These are phyloP conservation scores for Triplophysa bombifrons DNA, from an alignment of 2,797 vertebrate species.

Conservation along the genomic window DNA sequence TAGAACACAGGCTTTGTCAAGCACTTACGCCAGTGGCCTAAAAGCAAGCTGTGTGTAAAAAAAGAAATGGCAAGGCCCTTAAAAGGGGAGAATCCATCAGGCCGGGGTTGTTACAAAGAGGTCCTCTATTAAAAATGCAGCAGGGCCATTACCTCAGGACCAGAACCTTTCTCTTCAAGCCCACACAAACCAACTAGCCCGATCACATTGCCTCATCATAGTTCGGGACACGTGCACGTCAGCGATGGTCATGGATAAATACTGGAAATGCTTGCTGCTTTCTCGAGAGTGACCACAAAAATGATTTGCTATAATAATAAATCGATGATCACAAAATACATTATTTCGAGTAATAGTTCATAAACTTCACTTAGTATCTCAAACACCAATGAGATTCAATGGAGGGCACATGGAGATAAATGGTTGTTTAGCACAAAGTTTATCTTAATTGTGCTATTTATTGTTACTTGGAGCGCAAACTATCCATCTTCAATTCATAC, in stretches of 20 bases:
- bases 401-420: too few species aligned
- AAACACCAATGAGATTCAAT: too few species aligned
- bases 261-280: neutral
- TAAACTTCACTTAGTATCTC: too few species aligned
- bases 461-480: neutral
- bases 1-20: conserved; percentile 62
- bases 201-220: conserved; percentile 20
- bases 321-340: neutral
- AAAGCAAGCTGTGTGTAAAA: conserved; percentile 59
- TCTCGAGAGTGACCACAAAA: neutral
- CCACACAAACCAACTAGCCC: conserved; percentile 52
- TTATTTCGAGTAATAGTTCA: too few species aligned
- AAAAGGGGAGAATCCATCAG: conserved; percentile 80
- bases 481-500: neutral
- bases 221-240: conserved; percentile 13
- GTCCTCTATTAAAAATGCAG: conserved; percentile 84
- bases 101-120: conserved; percentile 79
- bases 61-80: conserved; percentile 70
- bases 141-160: conserved; percentile 78
- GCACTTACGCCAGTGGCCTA: conserved; percentile 60
- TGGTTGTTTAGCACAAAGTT: too few species aligned
- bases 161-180: conserved; percentile 68
- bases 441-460: neutral
- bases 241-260: conserved; percentile 34
- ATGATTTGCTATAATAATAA: neutral